These are phyloP conservation scores for Leptura quadrifasciata DNA, from an alignment of 2,888 invertebrate species.

Conservation along the genomic window DNA sequence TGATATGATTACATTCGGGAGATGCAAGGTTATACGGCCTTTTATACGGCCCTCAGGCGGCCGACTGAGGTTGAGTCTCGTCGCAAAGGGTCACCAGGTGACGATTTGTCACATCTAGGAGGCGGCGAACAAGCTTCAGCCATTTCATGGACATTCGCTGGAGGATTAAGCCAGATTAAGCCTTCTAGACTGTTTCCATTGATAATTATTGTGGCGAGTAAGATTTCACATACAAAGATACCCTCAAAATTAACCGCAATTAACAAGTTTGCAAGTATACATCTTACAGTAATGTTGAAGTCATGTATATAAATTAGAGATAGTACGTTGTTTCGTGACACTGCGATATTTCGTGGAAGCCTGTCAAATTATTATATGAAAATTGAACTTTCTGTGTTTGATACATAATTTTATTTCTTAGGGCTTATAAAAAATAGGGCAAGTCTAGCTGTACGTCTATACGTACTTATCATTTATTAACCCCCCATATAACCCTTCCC, in stretches of 20 bases:
- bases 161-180: conserved; percentile 60
- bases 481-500: no score
- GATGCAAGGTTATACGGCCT: conserved; percentile 62
- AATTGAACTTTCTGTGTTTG: no score
- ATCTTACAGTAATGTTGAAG: conserved; percentile 40
- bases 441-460: no score
- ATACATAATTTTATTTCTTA: no score
- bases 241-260: conserved; percentile 55
- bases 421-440: no score
- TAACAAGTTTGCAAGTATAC: conserved; percentile 49
- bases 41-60: conserved; percentile 71
- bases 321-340: background rate
- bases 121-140: conserved; percentile 73
- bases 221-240: conserved; percentile 56
- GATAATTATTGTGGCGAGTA: conserved; percentile 61
- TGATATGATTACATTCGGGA: conserved; percentile 70
- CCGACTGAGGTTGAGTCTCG: conserved; percentile 69
- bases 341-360: no score
- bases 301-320: conserved; percentile 40
- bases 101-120: conserved; percentile 74
- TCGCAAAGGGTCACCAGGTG: conserved; percentile 74
- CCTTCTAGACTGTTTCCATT: conserved; percentile 54
- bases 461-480: no score
- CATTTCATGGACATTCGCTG: conserved; percentile 71
- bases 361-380: no score